Conservation (phyloP, 1,140 invertebrate species). For the Halictus rubicundus region DNA sequence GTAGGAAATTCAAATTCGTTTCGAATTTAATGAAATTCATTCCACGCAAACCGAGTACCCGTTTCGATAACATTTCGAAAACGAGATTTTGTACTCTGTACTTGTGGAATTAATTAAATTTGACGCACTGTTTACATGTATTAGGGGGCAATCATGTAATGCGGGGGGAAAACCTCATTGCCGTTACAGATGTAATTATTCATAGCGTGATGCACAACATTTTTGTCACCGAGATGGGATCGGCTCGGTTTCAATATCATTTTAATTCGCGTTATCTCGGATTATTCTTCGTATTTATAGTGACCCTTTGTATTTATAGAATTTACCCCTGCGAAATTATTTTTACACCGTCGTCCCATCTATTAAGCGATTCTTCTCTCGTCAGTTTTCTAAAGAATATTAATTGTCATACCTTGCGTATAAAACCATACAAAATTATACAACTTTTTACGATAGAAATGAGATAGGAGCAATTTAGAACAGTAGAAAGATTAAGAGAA, state of each 20-base stretch:
- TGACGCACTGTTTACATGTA: too few relatives aligned
- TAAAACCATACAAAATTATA: too few relatives aligned
- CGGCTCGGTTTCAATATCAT: not conserved
- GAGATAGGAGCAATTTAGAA: too few relatives aligned
- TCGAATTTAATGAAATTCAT: not conserved
- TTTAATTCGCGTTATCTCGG: not conserved
- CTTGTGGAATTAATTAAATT: not conserved
- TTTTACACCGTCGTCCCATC: constrained; percentile 11
- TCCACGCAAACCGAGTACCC: too few relatives aligned
- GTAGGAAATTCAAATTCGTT: not conserved
- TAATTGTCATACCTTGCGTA: not conserved
- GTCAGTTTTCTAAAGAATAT: not conserved
- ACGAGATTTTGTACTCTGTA: not conserved
- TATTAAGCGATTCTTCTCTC: not conserved
- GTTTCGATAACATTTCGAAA: not conserved
- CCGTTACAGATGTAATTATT: not conserved
- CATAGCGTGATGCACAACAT: not conserved
- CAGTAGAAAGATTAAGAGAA: too few relatives aligned
- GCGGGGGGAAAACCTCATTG: not conserved
- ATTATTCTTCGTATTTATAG: constrained; percentile 2
- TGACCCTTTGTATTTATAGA: constrained; percentile 12
- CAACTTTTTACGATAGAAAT: too few relatives aligned
- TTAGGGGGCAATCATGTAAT: not conserved
- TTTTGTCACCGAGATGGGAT: not conserved
- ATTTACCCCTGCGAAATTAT: constrained; percentile 15